phyloP scores from a whole-genome alignment of 2,888 invertebrate species.

The Lasioglossum lativentre region DNA sequence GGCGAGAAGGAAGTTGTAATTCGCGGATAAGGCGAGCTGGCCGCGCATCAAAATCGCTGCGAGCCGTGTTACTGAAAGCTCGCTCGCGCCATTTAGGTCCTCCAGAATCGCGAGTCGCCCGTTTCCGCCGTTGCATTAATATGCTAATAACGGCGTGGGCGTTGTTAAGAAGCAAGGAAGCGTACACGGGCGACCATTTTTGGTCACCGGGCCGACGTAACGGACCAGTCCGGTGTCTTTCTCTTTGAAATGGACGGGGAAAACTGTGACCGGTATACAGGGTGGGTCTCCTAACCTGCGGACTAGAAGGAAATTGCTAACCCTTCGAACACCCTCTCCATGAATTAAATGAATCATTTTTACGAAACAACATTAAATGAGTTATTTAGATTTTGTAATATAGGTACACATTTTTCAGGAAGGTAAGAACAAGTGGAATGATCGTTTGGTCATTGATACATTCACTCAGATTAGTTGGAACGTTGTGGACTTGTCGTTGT shows the following conservation, averaged over 20 bases:
- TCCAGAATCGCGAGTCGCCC: constrained; percentile 34
- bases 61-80: not conserved
- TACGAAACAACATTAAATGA: too few relatives aligned
- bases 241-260: not conserved
- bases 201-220: constrained; percentile 40
- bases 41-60: constrained; percentile 28
- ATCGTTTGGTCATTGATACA: too few relatives aligned
- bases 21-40: constrained; percentile 16
- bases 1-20: constrained; percentile 46
- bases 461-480: too few relatives aligned
- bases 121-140: constrained; percentile 55
- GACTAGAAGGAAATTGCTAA: not conserved
- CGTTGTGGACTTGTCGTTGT: too few relatives aligned
- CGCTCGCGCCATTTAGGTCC: constrained; percentile 9
- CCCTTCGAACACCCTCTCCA: too few relatives aligned
- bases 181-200: constrained; percentile 55
- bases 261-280: not conserved
- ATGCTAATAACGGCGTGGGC: constrained; percentile 67
- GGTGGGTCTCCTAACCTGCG: not conserved
- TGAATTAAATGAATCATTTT: too few relatives aligned
- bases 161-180: constrained; percentile 63
- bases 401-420: too few relatives aligned
- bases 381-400: too few relatives aligned
- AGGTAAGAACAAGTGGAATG: too few relatives aligned
- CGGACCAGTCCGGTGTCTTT: constrained; percentile 26